phyloP scores from a whole-genome alignment of 2,113 vertebrate species.

The Artemisiospiza belli region DNA sequence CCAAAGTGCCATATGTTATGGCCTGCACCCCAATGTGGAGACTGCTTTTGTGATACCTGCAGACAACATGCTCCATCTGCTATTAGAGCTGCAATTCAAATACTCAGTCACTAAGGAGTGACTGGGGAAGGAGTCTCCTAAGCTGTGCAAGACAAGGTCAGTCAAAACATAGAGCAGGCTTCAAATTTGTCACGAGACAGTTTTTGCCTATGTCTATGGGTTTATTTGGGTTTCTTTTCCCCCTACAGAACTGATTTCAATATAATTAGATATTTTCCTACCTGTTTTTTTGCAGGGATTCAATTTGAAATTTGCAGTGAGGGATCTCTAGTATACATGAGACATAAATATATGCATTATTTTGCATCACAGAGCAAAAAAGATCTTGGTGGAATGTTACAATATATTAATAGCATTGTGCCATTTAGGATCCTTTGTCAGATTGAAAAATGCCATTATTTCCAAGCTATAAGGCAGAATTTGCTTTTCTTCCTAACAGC shows the following conservation, averaged over 20 bases:
- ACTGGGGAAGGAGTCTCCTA: conserved; percentile 73
- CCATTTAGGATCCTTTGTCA: background rate
- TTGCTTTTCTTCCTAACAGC: background rate
- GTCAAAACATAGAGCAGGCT: conserved; percentile 13
- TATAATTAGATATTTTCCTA: background rate
- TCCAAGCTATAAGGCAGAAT: background rate
- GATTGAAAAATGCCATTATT: background rate
- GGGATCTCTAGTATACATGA: background rate
- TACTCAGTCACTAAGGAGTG: conserved; percentile 41
- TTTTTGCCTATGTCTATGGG: background rate
- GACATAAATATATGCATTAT: background rate
- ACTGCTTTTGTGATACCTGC: conserved; percentile 80
- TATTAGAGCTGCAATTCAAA: conserved; percentile 83
- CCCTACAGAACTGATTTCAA: background rate
- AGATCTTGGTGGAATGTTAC: background rate
- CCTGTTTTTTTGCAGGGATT: background rate
- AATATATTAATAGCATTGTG: background rate
- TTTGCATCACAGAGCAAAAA: background rate
- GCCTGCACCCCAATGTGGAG: conserved; percentile 78
- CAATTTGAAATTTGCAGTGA: conserved; percentile 37
- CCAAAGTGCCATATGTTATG: conserved; percentile 73
- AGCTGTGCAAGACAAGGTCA: conserved; percentile 83
- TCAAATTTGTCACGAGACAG: conserved; percentile 34
- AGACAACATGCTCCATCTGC: conserved; percentile 78
- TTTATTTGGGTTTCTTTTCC: background rate